Evolutionary conservation across 2,113 vertebrate genomes (phyloP).

Genomic region (Corythoichthys haematopterus): DNA sequence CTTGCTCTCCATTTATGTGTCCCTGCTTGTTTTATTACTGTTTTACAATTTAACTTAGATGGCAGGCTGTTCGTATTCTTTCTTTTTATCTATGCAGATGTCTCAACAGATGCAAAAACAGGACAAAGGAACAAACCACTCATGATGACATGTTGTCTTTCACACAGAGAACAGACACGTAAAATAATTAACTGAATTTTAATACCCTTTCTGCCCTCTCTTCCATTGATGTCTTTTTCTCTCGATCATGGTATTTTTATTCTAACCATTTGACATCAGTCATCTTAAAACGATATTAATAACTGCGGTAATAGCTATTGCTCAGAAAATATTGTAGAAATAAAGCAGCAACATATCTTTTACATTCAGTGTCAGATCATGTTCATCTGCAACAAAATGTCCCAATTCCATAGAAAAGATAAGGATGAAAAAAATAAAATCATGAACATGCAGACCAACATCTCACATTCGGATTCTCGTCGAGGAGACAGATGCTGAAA

Average conservation of each 20-base stretch:
- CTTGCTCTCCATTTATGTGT: not conserved
- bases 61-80: not conserved
- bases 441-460: not conserved
- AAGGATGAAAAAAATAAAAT: not conserved
- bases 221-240: not conserved
- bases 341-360: not conserved
- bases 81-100: not conserved
- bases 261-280: not conserved
- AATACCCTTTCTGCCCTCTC: not conserved
- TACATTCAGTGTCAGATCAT: not conserved
- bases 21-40: not conserved
- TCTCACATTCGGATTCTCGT: not conserved
- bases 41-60: not conserved
- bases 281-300: not conserved
- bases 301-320: not conserved
- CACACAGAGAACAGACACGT: not conserved
- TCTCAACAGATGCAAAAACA: not conserved
- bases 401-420: not conserved
- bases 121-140: not conserved
- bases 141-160: slow-evolving; percentile 1
- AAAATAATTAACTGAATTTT: not conserved
- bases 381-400: not conserved
- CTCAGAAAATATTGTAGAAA: not conserved
- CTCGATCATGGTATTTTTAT: not conserved
- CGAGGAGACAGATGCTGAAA: not conserved